Evolutionary conservation across 2,888 invertebrate species (phyloP).

Genomic region (Chrysolina americana): DNA sequence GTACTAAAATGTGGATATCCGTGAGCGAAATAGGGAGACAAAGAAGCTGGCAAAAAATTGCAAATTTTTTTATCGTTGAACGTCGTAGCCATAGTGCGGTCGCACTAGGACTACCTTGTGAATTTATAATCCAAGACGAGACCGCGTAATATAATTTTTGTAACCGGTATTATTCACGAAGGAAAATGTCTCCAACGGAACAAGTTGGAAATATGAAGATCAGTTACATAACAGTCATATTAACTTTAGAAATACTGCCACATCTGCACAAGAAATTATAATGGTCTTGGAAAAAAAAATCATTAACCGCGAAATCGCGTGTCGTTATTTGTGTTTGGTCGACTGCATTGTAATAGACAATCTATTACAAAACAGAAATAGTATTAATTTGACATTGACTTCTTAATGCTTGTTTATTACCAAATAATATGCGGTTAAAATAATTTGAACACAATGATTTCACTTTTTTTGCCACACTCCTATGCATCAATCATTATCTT

Average conservation of each 20-base stretch:
- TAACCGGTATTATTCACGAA: too few relatives aligned
- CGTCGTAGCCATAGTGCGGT: too few relatives aligned
- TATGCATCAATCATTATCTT: slow-evolving; percentile 20
- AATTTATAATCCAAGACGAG: too few relatives aligned
- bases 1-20: too few relatives aligned
- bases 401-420: slow-evolving; percentile 39
- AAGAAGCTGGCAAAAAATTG: too few relatives aligned
- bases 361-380: slow-evolving; percentile 43
- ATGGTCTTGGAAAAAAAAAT: slow-evolving; percentile 13
- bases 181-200: background rate
- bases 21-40: too few relatives aligned
- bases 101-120: too few relatives aligned
- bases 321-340: slow-evolving; percentile 35
- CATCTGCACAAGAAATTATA: slow-evolving; percentile 23
- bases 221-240: background rate
- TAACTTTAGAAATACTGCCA: background rate
- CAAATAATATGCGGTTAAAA: slow-evolving; percentile 38
- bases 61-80: too few relatives aligned
- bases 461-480: slow-evolving; percentile 34
- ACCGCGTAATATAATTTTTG: too few relatives aligned
- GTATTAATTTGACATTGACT: slow-evolving; percentile 48
- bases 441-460: slow-evolving; percentile 36
- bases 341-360: slow-evolving; percentile 43
- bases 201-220: background rate
- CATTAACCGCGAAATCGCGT: slow-evolving; percentile 23